These are phyloP conservation scores for Apomyelois bistriatella DNA, from an alignment of 2,888 invertebrate species.

Conservation along the genomic window DNA sequence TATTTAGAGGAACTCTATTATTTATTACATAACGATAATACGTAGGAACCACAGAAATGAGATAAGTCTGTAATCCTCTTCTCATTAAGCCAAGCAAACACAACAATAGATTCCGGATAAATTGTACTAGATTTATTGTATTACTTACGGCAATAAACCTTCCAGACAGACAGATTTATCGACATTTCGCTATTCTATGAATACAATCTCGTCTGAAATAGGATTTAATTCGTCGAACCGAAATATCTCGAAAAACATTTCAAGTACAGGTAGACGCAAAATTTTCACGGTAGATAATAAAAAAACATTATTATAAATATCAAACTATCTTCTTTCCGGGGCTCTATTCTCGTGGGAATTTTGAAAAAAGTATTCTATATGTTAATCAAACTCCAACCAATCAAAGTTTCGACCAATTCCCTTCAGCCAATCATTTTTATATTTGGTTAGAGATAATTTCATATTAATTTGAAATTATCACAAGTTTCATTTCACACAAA, in stretches of 20 bases:
- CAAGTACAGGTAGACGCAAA: not conserved
- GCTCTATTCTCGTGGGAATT: too few relatives aligned
- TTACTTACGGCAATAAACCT: constrained; percentile 3
- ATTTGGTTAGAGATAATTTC: too few relatives aligned
- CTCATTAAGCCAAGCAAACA: not conserved
- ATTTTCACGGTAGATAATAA: not conserved
- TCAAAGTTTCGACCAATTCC: too few relatives aligned
- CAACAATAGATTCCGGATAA: not conserved
- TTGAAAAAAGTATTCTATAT: too few relatives aligned
- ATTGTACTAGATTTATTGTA: constrained; percentile 2
- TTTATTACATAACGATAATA: too few relatives aligned
- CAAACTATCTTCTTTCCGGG: too few relatives aligned
- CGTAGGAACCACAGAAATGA: not conserved
- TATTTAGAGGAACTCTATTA: too few relatives aligned
- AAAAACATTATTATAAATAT: too few relatives aligned
- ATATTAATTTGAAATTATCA: too few relatives aligned
- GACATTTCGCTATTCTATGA: constrained; percentile 2
- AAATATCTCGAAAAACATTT: not conserved
- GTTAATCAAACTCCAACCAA: too few relatives aligned
- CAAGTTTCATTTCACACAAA: not conserved
- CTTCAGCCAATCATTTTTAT: too few relatives aligned
- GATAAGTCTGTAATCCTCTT: not conserved
- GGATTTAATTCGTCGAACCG: not conserved
- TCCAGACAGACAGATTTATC: constrained; percentile 4
- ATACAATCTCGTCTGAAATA: not conserved